These are phyloP conservation scores for Calcarius lapponicus DNA, from an alignment of 2,797 vertebrate genomes.

Conservation along the genomic window DNA sequence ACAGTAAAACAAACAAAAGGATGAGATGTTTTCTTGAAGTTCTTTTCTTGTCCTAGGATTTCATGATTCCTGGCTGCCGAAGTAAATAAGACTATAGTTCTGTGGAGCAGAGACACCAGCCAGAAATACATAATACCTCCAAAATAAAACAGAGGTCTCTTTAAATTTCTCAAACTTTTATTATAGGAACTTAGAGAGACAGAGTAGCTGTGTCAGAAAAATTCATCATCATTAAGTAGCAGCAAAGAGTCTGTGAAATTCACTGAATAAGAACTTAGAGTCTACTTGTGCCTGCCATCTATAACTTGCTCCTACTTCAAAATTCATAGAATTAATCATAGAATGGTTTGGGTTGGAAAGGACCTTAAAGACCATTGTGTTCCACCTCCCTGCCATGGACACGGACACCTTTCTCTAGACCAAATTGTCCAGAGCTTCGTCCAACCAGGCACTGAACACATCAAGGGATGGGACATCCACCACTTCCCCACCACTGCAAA, in stretches of 20 bases:
- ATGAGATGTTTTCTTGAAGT: not conserved
- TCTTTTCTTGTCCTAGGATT: not conserved
- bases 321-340: not conserved
- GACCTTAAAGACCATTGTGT: not conserved
- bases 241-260: not conserved
- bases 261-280: not conserved
- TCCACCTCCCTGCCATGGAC: not conserved
- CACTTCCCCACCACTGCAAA: not conserved
- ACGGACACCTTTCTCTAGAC: not conserved
- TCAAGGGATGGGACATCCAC: not conserved
- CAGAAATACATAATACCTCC: not conserved
- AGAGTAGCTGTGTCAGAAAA: not conserved
- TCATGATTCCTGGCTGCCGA: not conserved
- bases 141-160: not conserved
- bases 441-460: not conserved
- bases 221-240: not conserved
- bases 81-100: not conserved
- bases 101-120: not conserved
- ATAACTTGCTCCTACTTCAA: not conserved
- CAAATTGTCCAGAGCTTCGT: not conserved
- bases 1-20: conserved; percentile 5
- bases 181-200: not conserved
- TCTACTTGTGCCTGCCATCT: not conserved
- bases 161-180: not conserved
- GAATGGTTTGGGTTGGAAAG: not conserved